Base-by-base conservation (phyloP, 2,113 vertebrate species). In the Oryzias melastigma region DNA sequence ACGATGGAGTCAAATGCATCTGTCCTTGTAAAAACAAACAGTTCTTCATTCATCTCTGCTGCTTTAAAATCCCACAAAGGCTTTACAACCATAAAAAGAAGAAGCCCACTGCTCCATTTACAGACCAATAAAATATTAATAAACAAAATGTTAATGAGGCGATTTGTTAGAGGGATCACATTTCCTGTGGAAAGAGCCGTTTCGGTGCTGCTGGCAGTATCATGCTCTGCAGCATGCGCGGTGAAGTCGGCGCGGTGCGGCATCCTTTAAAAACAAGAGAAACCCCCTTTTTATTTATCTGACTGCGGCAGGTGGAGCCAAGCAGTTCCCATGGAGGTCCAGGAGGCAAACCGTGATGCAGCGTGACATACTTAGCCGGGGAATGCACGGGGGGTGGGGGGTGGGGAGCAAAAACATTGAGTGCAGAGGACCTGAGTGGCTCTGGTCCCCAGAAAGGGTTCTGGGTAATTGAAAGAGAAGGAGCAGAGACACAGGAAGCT, bases 321-420 rank as follows among this genome's bases (percentile, higher is more conserved):
- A 88, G 84, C 81, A 2, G 42, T 75, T 81, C 78, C 70, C 61
- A 78, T 80, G 74, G 65, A 71, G 61, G 71, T 52, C 66, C 58
- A 5, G 62, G 60, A 62, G 65, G 77, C 58, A 58, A 73, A 76
- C 71, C 77, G 62, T 45, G 44, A 86, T 69, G 78, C 60, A 65
- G 73, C 72, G 46, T 60, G 75, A 85, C 85, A 51, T 80, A 88
- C 85, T 91, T 86, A 86, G 85, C 83, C 70, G 74, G 75, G 69
- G 58, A 68, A 81, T 35, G 35, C 35, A 35, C 10, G 35, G 35
- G 35, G 12, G 8, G 80, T 60, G 73, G 81, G 71, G 82, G 79
- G 67, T 3, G 80, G 63, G 74, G 82, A 83, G 62, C 72, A 78
- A 87, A 83, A 84, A 83, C 61, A 84, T 75, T 10, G 81, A 68